These are phyloP conservation scores for Merops nubicus DNA, from an alignment of 2,113 vertebrate species.

Conservation along the genomic window DNA sequence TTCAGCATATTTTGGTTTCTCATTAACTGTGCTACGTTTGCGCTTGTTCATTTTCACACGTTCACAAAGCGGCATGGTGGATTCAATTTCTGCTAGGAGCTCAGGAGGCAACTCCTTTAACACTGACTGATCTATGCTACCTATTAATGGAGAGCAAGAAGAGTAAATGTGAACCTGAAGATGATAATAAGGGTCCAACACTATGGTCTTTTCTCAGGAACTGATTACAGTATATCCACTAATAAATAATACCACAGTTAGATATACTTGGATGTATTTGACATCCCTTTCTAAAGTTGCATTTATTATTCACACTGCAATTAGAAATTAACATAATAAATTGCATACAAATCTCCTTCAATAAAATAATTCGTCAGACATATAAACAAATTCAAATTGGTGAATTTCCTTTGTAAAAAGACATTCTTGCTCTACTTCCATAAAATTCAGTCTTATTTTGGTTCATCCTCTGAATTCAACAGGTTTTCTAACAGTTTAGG, in stretches of 20 bases:
- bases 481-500: not conserved
- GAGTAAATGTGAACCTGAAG: slow-evolving; percentile 65
- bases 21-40: slow-evolving; percentile 94
- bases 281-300: not conserved
- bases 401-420: not conserved
- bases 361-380: not conserved
- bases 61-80: slow-evolving; percentile 96
- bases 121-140: slow-evolving; percentile 94
- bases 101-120: slow-evolving; percentile 95
- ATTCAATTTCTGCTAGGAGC: slow-evolving; percentile 92
- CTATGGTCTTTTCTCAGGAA: not conserved
- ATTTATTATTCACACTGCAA: not conserved
- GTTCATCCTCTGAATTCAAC: not conserved
- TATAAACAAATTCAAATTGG: not conserved
- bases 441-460: not conserved
- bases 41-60: slow-evolving; percentile 98
- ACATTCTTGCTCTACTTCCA: not conserved
- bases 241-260: not conserved
- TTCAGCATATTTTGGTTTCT: slow-evolving; percentile 94
- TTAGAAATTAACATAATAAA: not conserved
- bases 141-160: slow-evolving; percentile 80
- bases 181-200: not conserved
- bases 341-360: not conserved
- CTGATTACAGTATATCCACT: not conserved
- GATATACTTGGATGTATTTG: not conserved